phyloP scores from a whole-genome alignment of 2,113 vertebrate genomes.

The Oxygymnocypris stewartii region DNA sequence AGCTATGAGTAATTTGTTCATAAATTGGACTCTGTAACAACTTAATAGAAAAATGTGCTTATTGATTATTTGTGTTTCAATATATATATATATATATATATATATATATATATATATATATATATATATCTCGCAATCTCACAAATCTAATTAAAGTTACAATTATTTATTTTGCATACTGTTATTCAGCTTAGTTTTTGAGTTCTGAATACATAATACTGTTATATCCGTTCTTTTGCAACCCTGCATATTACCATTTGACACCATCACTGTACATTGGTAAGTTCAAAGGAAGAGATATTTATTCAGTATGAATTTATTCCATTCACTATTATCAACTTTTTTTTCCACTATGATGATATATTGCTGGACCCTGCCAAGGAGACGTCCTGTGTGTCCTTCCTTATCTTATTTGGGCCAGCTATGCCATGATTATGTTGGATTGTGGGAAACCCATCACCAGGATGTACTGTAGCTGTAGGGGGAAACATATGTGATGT shows the following conservation, averaged over 20 bases:
- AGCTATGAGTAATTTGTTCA: too few relatives aligned
- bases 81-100: too few relatives aligned
- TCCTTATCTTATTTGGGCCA: constrained; percentile 40
- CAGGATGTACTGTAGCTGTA: constrained; percentile 69
- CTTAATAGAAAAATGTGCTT: background rate
- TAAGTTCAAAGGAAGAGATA: background rate
- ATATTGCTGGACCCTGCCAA: constrained; percentile 4
- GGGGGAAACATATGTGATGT: constrained; percentile 76
- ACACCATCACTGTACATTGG: background rate
- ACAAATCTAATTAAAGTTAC: background rate
- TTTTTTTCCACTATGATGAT: background rate
- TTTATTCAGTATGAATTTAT: background rate
- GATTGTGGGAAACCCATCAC: constrained; percentile 69
- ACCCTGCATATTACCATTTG: background rate
- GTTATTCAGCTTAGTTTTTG: background rate
- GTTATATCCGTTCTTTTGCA: constrained; percentile 4
- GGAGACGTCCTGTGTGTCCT: constrained; percentile 1
- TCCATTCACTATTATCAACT: background rate
- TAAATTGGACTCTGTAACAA: background rate
- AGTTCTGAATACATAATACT: background rate
- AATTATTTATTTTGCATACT: background rate
- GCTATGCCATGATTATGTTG: constrained; percentile 65
- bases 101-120: too few relatives aligned
- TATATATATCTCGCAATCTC: background rate
- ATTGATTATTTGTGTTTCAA: too few relatives aligned